Percentiles rank a stretch among this genome's conserved stretches.
Conservation (phyloP, 2,888 invertebrate genomes). For the Nemapogon koenigi region DNA sequence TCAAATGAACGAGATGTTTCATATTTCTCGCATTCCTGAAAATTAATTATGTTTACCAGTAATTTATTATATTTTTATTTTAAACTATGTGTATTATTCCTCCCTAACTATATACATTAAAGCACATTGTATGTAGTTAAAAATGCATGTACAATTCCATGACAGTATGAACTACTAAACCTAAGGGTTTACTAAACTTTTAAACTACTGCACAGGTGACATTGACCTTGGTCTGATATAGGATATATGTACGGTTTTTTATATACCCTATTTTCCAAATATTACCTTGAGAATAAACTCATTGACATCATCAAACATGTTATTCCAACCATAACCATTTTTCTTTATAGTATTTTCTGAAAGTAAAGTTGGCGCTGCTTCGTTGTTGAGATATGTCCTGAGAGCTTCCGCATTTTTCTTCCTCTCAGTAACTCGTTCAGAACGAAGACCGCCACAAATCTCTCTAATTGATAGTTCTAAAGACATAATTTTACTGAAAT, state of each 20-base stretch:
- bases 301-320: constrained; percentile 44
- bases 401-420: constrained; percentile 49
- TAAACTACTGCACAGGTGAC: too few species aligned
- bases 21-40: constrained; percentile 60
- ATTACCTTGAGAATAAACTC: constrained; percentile 48
- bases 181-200: too few species aligned
- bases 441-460: constrained; percentile 36
- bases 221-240: too few species aligned
- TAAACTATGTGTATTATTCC: too few species aligned
- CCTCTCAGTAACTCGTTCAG: constrained; percentile 43
- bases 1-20: constrained; percentile 48
- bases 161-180: too few species aligned
- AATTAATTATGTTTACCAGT: constrained; percentile 18
- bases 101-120: too few species aligned
- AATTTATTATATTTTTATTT: too few species aligned
- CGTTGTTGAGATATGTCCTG: constrained; percentile 42
- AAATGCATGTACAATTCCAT: too few species aligned
- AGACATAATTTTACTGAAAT: too few species aligned
- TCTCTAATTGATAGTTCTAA: constrained; percentile 40
- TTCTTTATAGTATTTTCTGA: constrained; percentile 38
- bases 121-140: too few species aligned
- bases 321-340: constrained; percentile 45
- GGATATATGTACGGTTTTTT: too few species aligned
- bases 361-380: constrained; percentile 39
- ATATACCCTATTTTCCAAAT: constrained; percentile 6